Percentiles rank a stretch among this genome's conserved stretches.
These are phyloP conservation scores for Chaetogeoica ovagalla DNA, from an alignment of 2,888 invertebrate genomes.

Conservation along the genomic window DNA sequence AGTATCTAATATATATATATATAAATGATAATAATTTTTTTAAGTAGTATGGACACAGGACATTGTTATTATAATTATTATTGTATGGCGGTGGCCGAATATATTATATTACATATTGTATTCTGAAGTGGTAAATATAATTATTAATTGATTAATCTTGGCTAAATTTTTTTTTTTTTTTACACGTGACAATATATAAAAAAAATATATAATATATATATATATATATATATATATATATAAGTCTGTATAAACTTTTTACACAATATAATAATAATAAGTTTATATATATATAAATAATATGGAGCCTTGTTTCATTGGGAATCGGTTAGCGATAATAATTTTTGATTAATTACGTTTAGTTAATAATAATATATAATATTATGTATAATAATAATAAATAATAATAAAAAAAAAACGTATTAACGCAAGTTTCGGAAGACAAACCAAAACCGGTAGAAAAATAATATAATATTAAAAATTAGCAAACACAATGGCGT, in stretches of 20 bases:
- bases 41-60: no score
- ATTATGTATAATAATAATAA: no score
- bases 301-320: neutral
- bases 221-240: slow-evolving; percentile 6
- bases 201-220: neutral
- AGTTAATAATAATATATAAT: neutral
- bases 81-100: no score
- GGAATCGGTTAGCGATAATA: neutral
- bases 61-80: no score
- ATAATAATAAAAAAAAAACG: no score
- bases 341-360: slow-evolving; percentile 21
- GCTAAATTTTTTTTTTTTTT: no score
- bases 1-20: neutral
- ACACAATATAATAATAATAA: neutral
- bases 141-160: no score
- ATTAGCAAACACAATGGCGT: slow-evolving; percentile 8
- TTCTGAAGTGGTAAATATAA: no score
- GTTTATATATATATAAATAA: no score
- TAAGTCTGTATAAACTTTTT: neutral
- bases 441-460: neutral
- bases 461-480: neutral
- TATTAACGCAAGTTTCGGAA: neutral
- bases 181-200: slow-evolving; percentile 1
- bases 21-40: no score
- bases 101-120: no score